Percentiles rank a stretch among this genome's conserved stretches.
Conservation (phyloP, 2,797 vertebrate species). For the Coreius guichenoti region DNA sequence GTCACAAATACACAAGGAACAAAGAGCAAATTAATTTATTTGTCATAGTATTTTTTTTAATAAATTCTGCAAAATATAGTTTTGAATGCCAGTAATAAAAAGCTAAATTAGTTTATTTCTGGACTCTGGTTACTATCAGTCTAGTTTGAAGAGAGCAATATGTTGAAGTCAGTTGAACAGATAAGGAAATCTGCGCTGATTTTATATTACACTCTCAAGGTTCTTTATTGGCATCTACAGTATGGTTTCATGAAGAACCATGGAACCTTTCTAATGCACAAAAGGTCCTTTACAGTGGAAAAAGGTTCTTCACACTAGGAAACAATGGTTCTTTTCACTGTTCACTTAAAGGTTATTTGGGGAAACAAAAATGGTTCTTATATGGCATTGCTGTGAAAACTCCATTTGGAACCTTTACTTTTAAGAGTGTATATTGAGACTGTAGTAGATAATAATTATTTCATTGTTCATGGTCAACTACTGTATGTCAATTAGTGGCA, state of each 20-base stretch:
- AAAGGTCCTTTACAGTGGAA: background rate
- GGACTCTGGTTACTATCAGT: background rate
- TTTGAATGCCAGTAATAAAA: background rate
- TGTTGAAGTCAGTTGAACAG: background rate
- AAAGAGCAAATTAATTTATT: background rate
- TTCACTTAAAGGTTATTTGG: background rate
- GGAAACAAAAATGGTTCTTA: background rate
- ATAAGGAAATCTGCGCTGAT: background rate
- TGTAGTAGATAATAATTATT: background rate
- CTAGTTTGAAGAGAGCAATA: background rate
- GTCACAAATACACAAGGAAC: background rate
- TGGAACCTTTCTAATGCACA: background rate
- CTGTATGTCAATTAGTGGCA: background rate
- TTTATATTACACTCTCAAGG: background rate
- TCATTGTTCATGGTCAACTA: background rate
- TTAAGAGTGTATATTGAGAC: background rate
- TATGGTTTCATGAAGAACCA: background rate
- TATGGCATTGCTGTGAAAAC: background rate
- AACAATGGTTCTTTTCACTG: background rate
- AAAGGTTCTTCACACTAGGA: background rate
- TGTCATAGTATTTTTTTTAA: background rate
- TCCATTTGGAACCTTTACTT: background rate
- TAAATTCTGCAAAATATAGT: background rate
- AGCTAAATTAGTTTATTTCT: background rate
- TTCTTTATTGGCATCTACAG: background rate